phyloP scores from a whole-genome alignment of 92 coral and sea anemone genomes.

The Zoanthus solanderi region DNA sequence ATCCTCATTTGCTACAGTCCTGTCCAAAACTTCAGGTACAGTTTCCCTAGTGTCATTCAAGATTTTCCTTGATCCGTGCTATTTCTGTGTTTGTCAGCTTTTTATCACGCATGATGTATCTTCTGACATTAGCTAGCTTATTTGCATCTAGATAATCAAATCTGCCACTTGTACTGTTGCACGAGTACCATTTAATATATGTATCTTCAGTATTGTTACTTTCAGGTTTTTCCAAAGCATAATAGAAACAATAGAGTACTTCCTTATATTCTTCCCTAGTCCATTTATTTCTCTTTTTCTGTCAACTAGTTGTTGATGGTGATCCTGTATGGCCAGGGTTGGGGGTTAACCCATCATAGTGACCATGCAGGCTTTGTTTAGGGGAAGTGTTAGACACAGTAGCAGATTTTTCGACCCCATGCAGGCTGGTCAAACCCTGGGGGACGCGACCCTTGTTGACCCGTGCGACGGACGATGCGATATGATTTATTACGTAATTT shows the following conservation, averaged over 20 bases:
- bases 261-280: constrained; percentile 30
- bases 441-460: constrained; percentile 17
- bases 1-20: no score
- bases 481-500: background rate
- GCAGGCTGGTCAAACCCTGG: background rate
- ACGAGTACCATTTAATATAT: background rate
- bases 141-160: constrained; percentile 9
- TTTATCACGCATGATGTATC: constrained; percentile 2
- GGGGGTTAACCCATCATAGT: background rate
- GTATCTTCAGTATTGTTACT: constrained; percentile 7
- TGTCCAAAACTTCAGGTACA: no score
- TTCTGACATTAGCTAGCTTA: constrained; percentile 4
- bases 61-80: background rate
- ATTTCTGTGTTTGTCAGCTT: background rate
- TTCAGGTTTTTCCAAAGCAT: background rate
- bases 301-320: background rate
- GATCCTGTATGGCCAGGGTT: background rate
- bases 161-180: background rate
- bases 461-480: constrained; percentile 24
- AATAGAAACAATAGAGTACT: background rate
- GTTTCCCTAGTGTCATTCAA: no score
- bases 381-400: constrained; percentile 1
- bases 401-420: constrained; percentile 14
- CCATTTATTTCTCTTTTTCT: constrained; percentile 11
- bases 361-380: background rate